phyloP scores from a whole-genome alignment of 1,140 invertebrate species.

The Pseudomyrmex sp. region DNA sequence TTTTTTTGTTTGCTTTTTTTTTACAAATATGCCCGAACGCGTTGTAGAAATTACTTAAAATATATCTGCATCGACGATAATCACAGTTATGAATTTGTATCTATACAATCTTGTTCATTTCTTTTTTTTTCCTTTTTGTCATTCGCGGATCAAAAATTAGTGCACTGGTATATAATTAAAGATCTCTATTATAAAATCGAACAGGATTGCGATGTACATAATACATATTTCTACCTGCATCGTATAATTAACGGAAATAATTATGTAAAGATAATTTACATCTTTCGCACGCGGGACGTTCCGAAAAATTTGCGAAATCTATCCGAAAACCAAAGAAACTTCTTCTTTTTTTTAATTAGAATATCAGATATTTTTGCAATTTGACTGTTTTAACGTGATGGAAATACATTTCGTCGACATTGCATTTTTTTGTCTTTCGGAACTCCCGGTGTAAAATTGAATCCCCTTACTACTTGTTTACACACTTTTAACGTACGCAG shows the following conservation, averaged over 20 bases:
- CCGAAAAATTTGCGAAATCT: background rate
- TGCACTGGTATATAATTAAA: constrained; percentile 17
- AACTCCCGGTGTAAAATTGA: constrained; percentile 28
- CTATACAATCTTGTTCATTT: constrained; percentile 40
- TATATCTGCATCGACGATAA: constrained; percentile 66
- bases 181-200: constrained; percentile 46
- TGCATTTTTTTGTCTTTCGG: background rate
- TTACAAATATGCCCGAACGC: constrained; percentile 60
- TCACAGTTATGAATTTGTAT: constrained; percentile 66
- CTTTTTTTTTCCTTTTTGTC: constrained; percentile 10
- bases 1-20: constrained; percentile 26
- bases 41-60: constrained; percentile 63
- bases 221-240: constrained; percentile 54
- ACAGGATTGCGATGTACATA: constrained; percentile 56
- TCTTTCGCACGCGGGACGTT: constrained; percentile 15
- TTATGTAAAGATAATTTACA: constrained; percentile 59
- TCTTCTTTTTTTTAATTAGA: background rate
- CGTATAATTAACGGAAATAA: constrained; percentile 55
- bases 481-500: constrained; percentile 74
- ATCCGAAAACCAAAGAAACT: background rate
- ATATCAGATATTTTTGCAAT: background rate
- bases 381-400: background rate
- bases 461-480: constrained; percentile 58
- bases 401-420: background rate
- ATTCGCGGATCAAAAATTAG: constrained; percentile 38